phyloP scores from a whole-genome alignment of 2,888 invertebrate genomes.

The Didymodactylos carnosus region DNA sequence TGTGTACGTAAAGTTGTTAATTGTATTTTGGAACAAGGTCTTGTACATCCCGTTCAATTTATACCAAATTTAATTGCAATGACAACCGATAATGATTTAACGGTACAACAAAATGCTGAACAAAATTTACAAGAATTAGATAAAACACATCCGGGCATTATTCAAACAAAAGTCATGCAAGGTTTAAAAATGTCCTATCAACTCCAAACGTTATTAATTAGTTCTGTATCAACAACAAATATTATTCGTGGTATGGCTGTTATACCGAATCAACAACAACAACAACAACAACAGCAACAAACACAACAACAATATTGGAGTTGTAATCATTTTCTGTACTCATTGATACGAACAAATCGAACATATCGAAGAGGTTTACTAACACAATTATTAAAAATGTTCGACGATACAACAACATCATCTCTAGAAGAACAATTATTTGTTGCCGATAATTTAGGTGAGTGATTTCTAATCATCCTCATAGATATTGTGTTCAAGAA shows the following conservation, averaged over 20 bases:
- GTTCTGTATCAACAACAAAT: too few relatives aligned
- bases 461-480: too few relatives aligned
- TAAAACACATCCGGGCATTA: constrained; percentile 94
- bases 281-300: too few relatives aligned
- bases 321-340: constrained; percentile 78
- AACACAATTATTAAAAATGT: constrained; percentile 71
- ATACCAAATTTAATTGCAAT: constrained; percentile 92
- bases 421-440: constrained; percentile 73
- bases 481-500: too few relatives aligned
- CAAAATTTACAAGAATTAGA: constrained; percentile 89
- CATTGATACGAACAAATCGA: constrained; percentile 67
- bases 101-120: constrained; percentile 76
- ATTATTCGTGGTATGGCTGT: too few relatives aligned
- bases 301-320: not conserved
- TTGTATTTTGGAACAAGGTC: constrained; percentile 76
- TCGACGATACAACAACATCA: constrained; percentile 43
- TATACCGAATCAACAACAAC: too few relatives aligned
- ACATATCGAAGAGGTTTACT: constrained; percentile 79
- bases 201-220: constrained; percentile 2
- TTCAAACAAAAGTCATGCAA: constrained; percentile 28
- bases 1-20: constrained; percentile 79
- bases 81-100: constrained; percentile 75
- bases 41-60: constrained; percentile 74
- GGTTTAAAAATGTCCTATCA: constrained; percentile 2
- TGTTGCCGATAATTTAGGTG: constrained; percentile 87